Evolutionary conservation across 1,140 invertebrate species (phyloP), one percentile per base, ranked within the genome.

Genomic region (Eumaeus atala): DNA sequence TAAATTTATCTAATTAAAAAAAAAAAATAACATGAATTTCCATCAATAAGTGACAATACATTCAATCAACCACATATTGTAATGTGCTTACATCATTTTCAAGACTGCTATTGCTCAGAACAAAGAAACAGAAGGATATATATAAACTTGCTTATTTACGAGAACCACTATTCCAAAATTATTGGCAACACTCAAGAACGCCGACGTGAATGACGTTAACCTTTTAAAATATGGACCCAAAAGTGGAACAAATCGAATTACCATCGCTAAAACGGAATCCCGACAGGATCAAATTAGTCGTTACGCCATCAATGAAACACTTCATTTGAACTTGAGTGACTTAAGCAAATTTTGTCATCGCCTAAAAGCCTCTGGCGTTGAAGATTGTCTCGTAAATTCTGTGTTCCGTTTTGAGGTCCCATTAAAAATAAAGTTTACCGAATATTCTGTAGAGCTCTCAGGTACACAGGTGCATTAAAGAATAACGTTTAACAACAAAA

Each of bases 401-500:
- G 71, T 70, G 73, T 75, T 79, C 82, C 79, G 83, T 85, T 84
- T 81, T 70, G 73, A 66, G 57, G 58, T 57, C 57, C 76, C 79
- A 84, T 85, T 85, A 85, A 85, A 85, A 85, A 83, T 83, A 85
- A 85, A 85, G 66, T 85, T 83, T 74, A 72, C 66, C 58, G 73
- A 75, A 78, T 79, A 75, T 77, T 74, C 66, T 62, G 63, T n/a
- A 67, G 68, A 67, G 82, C 82, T 83, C 81, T 85, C 83, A 83
- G 72, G 58, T 72, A 72, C 77, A 67, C 82, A 85, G 79, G 82
- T 85, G 79, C 74, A 83, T 78, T 76, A 74, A 66, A 73, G 58
- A 53, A 67, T 71, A 72, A 72, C 69, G 70, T 74, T 69, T 70
- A 72, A 66, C 59, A 64, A 65, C 61, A 77, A 74, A 76, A 76